These are phyloP conservation scores for Nephrotoma appendiculata DNA, from an alignment of 2,888 invertebrate species.

Conservation along the genomic window DNA sequence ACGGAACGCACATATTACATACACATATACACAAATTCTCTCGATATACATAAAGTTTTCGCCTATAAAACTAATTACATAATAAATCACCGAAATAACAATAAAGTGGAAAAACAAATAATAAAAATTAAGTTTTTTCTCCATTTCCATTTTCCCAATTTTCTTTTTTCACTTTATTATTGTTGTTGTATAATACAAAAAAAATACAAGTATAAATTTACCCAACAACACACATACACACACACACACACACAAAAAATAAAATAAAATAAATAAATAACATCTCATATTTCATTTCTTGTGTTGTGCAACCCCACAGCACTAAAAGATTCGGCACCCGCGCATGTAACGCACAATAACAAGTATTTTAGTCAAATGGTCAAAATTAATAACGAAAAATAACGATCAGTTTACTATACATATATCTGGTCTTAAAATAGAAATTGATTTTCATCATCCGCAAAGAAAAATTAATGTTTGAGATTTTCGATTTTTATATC, in stretches of 20 bases:
- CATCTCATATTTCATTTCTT: neutral
- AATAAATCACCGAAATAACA: neutral
- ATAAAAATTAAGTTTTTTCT: neutral
- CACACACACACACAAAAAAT: too few relatives aligned
- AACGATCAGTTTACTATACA: neutral
- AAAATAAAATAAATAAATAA: neutral
- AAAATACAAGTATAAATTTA: neutral
- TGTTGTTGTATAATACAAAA: neutral
- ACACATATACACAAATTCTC: neutral
- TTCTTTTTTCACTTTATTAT: neutral
- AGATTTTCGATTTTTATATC: neutral
- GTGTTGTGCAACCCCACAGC: neutral
- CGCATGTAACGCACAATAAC: neutral
- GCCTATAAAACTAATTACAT: neutral
- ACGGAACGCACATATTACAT: neutral
- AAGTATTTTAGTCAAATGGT: neutral
- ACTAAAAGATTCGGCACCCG: neutral
- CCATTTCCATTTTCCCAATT: neutral
- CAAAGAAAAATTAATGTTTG: neutral
- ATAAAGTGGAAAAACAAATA: neutral
- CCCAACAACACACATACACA: neutral
- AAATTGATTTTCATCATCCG: neutral
- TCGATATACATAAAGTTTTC: neutral
- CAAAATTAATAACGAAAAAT: neutral
- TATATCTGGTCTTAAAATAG: neutral